A percentile compares a stretch with the other conserved stretches of the same genome.
Evolutionary conservation across 2,797 vertebrate species (phyloP).

Genomic region (Galaxias olidus): DNA sequence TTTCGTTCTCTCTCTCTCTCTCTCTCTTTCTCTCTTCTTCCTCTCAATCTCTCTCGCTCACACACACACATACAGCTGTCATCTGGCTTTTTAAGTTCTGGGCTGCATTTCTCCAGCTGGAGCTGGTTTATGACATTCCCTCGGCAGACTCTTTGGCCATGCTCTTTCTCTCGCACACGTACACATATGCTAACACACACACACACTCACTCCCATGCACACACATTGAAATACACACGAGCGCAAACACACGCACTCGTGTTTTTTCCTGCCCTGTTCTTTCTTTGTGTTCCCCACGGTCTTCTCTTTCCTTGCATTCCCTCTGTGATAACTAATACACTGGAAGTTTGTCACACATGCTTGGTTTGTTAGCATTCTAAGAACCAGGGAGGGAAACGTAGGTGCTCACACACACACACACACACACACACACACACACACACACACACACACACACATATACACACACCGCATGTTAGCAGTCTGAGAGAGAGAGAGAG

Average conservation of each 20-base stretch:
- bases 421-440: conserved; percentile 45
- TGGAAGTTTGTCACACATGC: conserved; percentile 65
- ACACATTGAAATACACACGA: conserved; percentile 28
- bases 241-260: conserved; percentile 40
- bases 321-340: conserved; percentile 43
- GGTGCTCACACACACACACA: neutral
- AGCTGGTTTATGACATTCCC: conserved; percentile 91
- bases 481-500: conserved; percentile 59
- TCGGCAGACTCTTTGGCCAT: conserved; percentile 81
- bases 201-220: conserved; percentile 9
- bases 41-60: conserved; percentile 36
- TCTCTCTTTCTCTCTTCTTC: conserved; percentile 5
- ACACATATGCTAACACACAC: conserved; percentile 5
- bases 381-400: conserved; percentile 7
- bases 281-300: conserved; percentile 57
- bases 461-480: conserved; percentile 81
- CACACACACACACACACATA: conserved; percentile 1
- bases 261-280: conserved; percentile 71
- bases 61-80: conserved; percentile 82
- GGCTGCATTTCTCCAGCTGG: conserved; percentile 87
- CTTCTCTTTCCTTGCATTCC: conserved; percentile 62
- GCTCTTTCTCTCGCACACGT: conserved; percentile 15
- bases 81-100: conserved; percentile 88
- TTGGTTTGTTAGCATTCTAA: conserved; percentile 76
- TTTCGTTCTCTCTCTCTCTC: conserved; percentile 43